phyloP scores from a whole-genome alignment of 2,113 vertebrate species.

The Felis catus region F.catus_Fca126_mat1.0 CM031417.1:32464501-32465000 shows the following conservation, averaged over 20 bases:
- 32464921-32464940: not conserved
- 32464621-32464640: not conserved
- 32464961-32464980: conserved; percentile 9
- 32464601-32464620: not conserved
- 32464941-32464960: conserved; percentile 12
- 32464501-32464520: not conserved
- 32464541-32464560: not conserved
- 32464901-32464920: not conserved
- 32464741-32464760: conserved; percentile 12
- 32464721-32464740: not conserved
- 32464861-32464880: not conserved
- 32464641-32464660: not conserved
- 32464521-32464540: not conserved
- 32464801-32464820: not conserved
- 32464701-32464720: not conserved
- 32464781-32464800: not conserved
- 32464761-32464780: not conserved
- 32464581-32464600: not conserved
- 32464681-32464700: not conserved
- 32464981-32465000: not conserved
- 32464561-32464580: not conserved
- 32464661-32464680: not conserved
- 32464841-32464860: not conserved
- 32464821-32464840: conserved; percentile 16
- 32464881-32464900: not conserved